phyloP scores from a whole-genome alignment of 2,113 vertebrate genomes.

The Cryptomyrus ogoouensis region DNA sequence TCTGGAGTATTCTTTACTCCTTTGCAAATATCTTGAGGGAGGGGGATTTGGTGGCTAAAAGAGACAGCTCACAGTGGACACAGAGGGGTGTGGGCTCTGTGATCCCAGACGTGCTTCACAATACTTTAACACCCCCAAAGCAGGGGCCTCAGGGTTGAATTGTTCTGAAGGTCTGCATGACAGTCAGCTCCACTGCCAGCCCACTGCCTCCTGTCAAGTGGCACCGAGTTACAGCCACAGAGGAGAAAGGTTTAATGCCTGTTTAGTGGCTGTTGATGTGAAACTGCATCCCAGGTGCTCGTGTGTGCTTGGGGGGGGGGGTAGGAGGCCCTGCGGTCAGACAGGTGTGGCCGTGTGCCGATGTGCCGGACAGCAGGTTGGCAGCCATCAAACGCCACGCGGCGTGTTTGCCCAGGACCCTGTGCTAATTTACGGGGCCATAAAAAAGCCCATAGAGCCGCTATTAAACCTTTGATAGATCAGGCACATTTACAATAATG shows the following conservation, averaged over 20 bases:
- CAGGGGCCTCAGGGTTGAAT: background rate
- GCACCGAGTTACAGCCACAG: background rate
- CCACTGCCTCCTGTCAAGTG: background rate
- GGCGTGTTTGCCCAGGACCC: conserved; percentile 26
- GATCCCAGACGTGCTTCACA: background rate
- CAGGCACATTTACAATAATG: conserved; percentile 31
- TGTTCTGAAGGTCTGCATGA: background rate
- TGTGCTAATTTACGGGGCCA: conserved; percentile 35
- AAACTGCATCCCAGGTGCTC: background rate
- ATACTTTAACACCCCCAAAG: background rate
- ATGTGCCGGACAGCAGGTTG: background rate
- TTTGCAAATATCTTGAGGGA: background rate
- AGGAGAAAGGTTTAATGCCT: background rate
- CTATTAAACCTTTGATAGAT: conserved; percentile 42
- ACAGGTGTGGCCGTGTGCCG: conserved; percentile 8
- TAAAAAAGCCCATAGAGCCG: conserved; percentile 33
- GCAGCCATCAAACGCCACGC: conserved; percentile 17
- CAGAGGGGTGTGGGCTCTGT: background rate
- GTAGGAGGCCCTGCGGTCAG: background rate
- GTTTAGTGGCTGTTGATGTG: background rate
- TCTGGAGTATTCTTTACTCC: background rate
- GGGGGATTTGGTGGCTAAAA: background rate
- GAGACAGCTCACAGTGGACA: background rate
- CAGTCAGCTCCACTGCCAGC: background rate
- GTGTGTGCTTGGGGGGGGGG: background rate